Evolutionary conservation across 2,797 vertebrate genomes (phyloP).

Genomic region (Gouania willdenowi): DNA sequence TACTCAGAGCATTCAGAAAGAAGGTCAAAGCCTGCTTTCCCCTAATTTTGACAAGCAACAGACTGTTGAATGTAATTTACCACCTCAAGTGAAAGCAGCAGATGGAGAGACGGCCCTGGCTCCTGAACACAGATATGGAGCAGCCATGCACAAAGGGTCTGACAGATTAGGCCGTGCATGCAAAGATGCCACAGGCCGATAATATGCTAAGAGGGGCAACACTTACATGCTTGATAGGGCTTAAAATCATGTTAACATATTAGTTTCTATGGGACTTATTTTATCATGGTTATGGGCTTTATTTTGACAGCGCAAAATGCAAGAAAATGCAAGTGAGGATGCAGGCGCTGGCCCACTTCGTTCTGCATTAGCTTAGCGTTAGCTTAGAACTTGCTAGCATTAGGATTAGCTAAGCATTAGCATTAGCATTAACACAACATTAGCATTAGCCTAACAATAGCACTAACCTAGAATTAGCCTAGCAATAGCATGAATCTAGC

Average conservation of each 20-base stretch:
- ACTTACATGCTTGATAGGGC: conserved; percentile 42
- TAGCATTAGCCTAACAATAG: too few species aligned
- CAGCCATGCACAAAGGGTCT: conserved; percentile 54
- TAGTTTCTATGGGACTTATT: conserved; percentile 15
- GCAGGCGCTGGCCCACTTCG: too few species aligned
- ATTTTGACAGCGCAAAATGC: too few species aligned
- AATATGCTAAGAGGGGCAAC: conserved; percentile 28
- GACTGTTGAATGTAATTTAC: conserved; percentile 18
- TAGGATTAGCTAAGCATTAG: too few species aligned
- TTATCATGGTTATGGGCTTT: too few species aligned
- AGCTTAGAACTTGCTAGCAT: too few species aligned
- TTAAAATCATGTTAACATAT: conserved; percentile 30
- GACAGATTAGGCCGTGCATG: conserved; percentile 38
- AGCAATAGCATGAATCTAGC: too few species aligned
- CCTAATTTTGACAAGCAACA: too few species aligned
- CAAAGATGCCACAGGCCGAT: conserved; percentile 32
- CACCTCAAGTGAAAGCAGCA: conserved; percentile 54
- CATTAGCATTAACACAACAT: too few species aligned
- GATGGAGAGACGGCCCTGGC: conserved; percentile 50
- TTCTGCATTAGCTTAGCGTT: too few species aligned
- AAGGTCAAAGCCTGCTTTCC: conserved; percentile 16
- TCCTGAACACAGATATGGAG: conserved; percentile 35
- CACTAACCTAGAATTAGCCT: too few species aligned
- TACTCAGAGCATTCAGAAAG: conserved; percentile 3
- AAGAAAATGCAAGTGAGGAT: background rate